Evolutionary conservation across 2,888 invertebrate genomes (phyloP), one percentile per base, ranked within the genome.

Genomic region (Zaprionus lineosus): DNA sequence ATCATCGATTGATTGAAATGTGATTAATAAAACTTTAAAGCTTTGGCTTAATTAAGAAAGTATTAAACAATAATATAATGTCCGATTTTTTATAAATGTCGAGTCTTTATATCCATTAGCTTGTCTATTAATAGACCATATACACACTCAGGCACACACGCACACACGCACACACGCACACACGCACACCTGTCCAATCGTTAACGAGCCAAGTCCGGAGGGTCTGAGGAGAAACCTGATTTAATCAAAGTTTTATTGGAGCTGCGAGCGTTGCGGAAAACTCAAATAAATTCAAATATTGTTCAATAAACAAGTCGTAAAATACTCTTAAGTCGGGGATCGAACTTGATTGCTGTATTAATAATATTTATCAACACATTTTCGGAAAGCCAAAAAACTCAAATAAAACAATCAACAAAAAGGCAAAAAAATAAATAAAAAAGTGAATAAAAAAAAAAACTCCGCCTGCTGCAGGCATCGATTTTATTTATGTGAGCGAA

Each of bases 291-390:
- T 51, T 56, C 1, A 43, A 47, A 47, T 59, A 46, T 62, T 62
- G 56, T 75, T 61, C 48, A 74, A 72, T 79, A 73, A 82, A 66
- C 68, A 65, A 73, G 44, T 69, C 61, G 46, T 65, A 47, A 74
- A 62, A 55, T 34, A 28, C 11, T 39, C 12, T 26, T 7, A 47
- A 7, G 34, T 2, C 48, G 9, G 29, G 44, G n/a, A n/a, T 58
- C 43, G 21, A 44, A 41, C 53, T 55, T 68, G 55, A 72, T 58
- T 63, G 28, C 19, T 44, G 36, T 39, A 52, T 71, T 66, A 44
- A 61, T 67, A 52, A 41, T 47, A 47, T 48, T 60, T 57, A 53
- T 36, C 33, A 50, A 56, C 18, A 47, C 5, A 19, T 19, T 5
- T 44, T 41, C 26, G 26, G 6, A 19, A 9, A 8, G 15, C n/a